Conservation (phyloP, 2,113 vertebrate genomes). For the Periophthalmodon schlosseri region DNA sequence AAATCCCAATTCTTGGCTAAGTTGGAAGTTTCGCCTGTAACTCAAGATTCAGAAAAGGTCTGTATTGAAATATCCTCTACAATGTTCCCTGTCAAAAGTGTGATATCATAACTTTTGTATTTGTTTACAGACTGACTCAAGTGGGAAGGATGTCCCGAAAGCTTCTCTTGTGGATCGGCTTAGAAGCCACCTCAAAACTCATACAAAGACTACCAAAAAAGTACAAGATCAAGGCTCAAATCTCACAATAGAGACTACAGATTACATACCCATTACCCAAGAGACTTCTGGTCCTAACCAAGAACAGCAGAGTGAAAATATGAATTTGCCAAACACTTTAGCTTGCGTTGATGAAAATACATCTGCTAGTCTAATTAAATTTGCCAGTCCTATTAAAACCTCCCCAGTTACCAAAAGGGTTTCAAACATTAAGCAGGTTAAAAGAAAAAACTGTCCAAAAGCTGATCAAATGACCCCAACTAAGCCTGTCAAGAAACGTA, state of each 20-base stretch:
- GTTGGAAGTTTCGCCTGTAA: slow-evolving; percentile 38
- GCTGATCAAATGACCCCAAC: not conserved
- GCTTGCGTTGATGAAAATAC: not conserved
- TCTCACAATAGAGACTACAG: not conserved
- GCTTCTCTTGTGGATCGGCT: slow-evolving; percentile 27
- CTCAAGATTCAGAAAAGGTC: slow-evolving; percentile 38
- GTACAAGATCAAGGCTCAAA: not conserved
- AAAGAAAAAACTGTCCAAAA: slow-evolving; percentile 10
- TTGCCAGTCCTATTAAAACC: not conserved
- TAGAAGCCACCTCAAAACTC: slow-evolving; percentile 38
- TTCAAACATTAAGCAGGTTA: not conserved
- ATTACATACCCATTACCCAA: not conserved
- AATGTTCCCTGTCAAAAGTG: not conserved
- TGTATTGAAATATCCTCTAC: not conserved
- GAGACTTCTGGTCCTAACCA: slow-evolving; percentile 1
- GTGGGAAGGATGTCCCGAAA: slow-evolving; percentile 17
- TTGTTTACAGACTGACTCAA: slow-evolving; percentile 4
- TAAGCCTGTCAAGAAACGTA: slow-evolving; percentile 28
- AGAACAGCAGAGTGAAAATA: not conserved
- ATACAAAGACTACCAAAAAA: not conserved
- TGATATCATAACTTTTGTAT: not conserved
- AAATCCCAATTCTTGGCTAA: slow-evolving; percentile 55
- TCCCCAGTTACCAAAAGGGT: slow-evolving; percentile 1
- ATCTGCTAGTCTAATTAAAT: not conserved
- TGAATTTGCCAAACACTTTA: not conserved